phyloP scores from a whole-genome alignment of 2,888 invertebrate species.

The Andrena flavipes region DNA sequence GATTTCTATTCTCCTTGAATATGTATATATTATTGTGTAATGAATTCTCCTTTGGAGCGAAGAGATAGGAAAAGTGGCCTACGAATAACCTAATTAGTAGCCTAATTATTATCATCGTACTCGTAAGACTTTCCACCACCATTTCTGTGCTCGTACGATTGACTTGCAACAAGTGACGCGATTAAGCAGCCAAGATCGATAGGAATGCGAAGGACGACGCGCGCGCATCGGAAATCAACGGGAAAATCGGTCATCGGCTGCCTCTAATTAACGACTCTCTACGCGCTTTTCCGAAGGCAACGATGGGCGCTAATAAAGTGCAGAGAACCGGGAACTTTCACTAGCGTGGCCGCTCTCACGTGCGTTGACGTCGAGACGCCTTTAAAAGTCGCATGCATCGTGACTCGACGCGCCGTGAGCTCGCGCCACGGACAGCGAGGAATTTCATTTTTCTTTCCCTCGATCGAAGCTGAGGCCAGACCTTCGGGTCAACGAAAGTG shows the following conservation, averaged over 20 bases:
- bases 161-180: neutral
- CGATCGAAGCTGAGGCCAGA: constrained; percentile 11
- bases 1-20: neutral
- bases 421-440: constrained; percentile 30
- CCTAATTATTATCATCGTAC: constrained; percentile 8
- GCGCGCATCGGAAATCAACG: constrained; percentile 21
- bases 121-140: constrained; percentile 41
- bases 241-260: constrained; percentile 41
- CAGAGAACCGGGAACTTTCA: constrained; percentile 53
- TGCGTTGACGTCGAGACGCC: constrained; percentile 31
- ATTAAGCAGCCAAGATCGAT: neutral
- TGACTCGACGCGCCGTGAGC: constrained; percentile 13
- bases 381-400: constrained; percentile 36
- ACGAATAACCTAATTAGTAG: neutral
- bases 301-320: constrained; percentile 39
- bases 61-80: neutral
- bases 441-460: constrained; percentile 25
- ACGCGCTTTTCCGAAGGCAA: constrained; percentile 32
- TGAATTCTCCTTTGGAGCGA: neutral
- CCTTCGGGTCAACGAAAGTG: neutral
- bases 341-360: constrained; percentile 41
- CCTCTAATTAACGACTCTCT: constrained; percentile 45
- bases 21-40: neutral
- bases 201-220: constrained; percentile 13
- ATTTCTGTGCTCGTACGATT: neutral